Evolutionary conservation across 2,113 vertebrate genomes (phyloP).

Genomic region (Trichechus manatus): DNA sequence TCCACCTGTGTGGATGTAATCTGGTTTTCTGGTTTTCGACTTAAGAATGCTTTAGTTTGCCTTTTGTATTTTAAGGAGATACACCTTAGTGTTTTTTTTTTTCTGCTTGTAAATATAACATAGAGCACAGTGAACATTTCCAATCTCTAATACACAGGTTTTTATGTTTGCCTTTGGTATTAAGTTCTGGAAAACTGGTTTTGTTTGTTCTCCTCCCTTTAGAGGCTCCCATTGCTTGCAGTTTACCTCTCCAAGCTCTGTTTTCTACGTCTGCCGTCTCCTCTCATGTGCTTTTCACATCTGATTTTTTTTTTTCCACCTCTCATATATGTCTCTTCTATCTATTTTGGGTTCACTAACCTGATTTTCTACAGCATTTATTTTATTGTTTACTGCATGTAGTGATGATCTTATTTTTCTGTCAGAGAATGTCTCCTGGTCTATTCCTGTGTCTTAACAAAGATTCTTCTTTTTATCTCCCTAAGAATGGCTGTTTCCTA

Average conservation of each 20-base stretch:
- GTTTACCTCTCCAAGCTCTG: neutral
- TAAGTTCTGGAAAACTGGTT: neutral
- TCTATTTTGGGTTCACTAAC: neutral
- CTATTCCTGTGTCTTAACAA: slow-evolving; percentile 7
- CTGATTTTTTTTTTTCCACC: neutral
- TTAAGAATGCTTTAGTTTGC: neutral
- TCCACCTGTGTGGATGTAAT: neutral
- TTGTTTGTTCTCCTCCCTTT: neutral
- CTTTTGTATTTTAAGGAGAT: neutral
- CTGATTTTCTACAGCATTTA: neutral
- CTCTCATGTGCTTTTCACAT: neutral
- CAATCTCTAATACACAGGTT: neutral
- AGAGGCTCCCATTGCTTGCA: neutral
- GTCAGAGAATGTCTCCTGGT: neutral
- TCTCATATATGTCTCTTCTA: neutral
- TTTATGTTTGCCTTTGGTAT: neutral
- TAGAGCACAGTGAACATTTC: neutral
- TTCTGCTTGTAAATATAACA: neutral
- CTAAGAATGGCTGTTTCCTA: slow-evolving; percentile 53
- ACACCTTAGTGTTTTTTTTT: neutral
- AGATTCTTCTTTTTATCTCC: slow-evolving; percentile 18
- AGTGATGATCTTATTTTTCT: neutral
- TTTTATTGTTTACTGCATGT: neutral
- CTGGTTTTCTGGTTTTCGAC: neutral
- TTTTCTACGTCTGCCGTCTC: neutral